Conservation (phyloP, 1,140 invertebrate species). For the Scaptomyza montana region DNA sequence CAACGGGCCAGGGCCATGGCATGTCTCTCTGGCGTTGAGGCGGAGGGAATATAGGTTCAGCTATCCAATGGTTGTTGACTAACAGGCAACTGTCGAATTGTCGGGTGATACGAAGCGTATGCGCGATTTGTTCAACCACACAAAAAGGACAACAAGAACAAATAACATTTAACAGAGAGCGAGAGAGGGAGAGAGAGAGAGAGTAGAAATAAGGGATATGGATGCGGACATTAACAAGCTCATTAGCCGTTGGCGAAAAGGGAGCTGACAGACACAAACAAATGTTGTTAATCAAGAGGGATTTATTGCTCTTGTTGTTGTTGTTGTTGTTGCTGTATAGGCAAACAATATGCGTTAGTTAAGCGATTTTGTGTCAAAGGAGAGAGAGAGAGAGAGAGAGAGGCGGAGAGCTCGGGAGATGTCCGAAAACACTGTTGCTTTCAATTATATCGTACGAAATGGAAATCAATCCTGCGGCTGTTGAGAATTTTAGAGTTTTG, state of each 20-base stretch:
- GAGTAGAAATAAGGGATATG: too few relatives aligned
- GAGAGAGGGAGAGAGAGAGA: not conserved
- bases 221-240: slow-evolving; percentile 55
- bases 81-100: slow-evolving; percentile 33
- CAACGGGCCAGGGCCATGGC: slow-evolving; percentile 30
- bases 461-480: too few relatives aligned
- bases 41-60: not conserved
- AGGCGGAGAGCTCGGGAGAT: too few relatives aligned
- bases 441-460: not conserved
- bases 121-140: slow-evolving; percentile 30
- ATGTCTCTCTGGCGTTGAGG: too few relatives aligned
- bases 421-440: slow-evolving; percentile 3
- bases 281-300: slow-evolving; percentile 31
- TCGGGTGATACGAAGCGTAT: slow-evolving; percentile 41
- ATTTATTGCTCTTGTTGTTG: slow-evolving; percentile 1
- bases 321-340: too few relatives aligned
- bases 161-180: slow-evolving; percentile 4
- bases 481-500: too few relatives aligned
- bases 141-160: slow-evolving; percentile 22
- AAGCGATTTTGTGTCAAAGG: slow-evolving; percentile 20
- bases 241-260: slow-evolving; percentile 43
- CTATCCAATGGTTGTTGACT: not conserved
- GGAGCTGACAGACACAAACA: not conserved
- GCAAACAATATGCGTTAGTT: slow-evolving; percentile 15
- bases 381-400: too few relatives aligned